A percentile compares a stretch with the other conserved stretches of the same genome.
Evolutionary conservation across 1,140 invertebrate species (phyloP).

Genomic region (Leptestheria dahalacensis): DNA sequence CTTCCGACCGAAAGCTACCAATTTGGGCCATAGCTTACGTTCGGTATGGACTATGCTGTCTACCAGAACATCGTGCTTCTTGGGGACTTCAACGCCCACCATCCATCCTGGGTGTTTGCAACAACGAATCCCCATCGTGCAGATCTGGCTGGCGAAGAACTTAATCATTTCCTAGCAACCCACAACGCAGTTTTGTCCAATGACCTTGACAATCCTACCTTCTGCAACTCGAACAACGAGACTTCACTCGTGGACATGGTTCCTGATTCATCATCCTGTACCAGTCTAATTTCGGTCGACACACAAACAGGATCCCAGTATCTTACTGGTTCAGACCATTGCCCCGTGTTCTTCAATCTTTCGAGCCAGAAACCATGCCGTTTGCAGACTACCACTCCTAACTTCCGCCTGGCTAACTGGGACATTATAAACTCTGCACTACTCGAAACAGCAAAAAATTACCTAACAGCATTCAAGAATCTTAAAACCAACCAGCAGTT

Average conservation of each 20-base stretch:
- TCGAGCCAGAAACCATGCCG: neutral
- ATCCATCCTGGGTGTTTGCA: neutral
- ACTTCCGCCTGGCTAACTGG: neutral
- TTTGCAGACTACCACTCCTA: neutral
- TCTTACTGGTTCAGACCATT: neutral
- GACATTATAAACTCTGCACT: neutral
- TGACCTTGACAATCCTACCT: neutral
- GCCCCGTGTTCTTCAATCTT: neutral
- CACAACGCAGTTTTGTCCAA: neutral
- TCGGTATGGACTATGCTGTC: neutral
- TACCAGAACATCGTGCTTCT: neutral
- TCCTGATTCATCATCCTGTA: neutral
- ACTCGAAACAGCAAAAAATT: neutral
- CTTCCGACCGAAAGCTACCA: neutral
- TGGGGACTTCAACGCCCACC: neutral
- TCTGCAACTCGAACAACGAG: neutral
- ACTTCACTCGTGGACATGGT: neutral
- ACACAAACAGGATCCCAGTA: neutral
- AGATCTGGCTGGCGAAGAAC: neutral
- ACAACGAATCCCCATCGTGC: neutral
- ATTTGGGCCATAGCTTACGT: no score
- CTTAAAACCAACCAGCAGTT: neutral
- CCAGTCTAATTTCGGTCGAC: neutral
- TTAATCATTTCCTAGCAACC: neutral
- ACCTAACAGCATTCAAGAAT: neutral